phyloP scores from a whole-genome alignment of 2,113 vertebrate species.

The Columbina picui region DNA sequence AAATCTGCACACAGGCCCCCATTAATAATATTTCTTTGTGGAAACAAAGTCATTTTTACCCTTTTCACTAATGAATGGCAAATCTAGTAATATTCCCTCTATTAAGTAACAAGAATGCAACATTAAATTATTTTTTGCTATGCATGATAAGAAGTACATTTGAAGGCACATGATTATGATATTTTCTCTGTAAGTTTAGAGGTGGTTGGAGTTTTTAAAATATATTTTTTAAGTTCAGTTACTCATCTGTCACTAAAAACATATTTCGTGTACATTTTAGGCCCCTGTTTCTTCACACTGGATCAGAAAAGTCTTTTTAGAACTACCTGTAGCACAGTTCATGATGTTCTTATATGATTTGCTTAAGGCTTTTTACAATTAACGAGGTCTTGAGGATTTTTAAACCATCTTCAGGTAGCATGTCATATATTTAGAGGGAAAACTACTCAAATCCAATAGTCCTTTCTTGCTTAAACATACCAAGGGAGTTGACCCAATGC shows the following conservation, averaged over 20 bases:
- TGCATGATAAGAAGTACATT: not conserved
- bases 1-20: not conserved
- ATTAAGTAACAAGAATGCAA: not conserved
- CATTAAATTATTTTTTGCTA: not conserved
- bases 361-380: not conserved
- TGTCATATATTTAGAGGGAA: not conserved
- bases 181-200: not conserved
- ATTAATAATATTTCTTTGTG: not conserved
- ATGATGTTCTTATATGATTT: not conserved
- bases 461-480: not conserved
- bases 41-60: not conserved
- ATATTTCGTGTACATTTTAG: not conserved
- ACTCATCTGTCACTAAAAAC: not conserved
- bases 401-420: not conserved
- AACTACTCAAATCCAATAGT: not conserved
- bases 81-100: not conserved
- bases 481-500: not conserved
- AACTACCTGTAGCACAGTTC: not conserved
- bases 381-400: not conserved
- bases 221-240: not conserved
- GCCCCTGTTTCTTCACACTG: not conserved
- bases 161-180: not conserved
- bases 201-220: not conserved
- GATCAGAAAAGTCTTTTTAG: not conserved
- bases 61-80: not conserved